Evolutionary conservation across 64 coral and sea anemone genomes (phyloP).

Genomic region (Montipora sp.): DNA sequence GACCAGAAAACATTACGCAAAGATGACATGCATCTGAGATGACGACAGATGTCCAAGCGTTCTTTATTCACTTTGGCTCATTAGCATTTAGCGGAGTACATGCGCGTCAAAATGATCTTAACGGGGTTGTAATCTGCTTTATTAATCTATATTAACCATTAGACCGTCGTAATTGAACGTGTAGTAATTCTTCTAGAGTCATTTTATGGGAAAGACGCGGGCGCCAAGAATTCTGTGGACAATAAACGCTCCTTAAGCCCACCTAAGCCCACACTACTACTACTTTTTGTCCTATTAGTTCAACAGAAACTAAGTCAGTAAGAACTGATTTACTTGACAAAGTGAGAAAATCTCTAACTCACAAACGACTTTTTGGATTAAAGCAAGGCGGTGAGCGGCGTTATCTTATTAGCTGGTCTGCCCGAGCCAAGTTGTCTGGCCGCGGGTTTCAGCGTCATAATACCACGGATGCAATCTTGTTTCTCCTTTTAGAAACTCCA

Average conservation of each 20-base stretch:
- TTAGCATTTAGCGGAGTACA: no score
- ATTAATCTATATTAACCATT: constrained; percentile 38
- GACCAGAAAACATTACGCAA: not conserved
- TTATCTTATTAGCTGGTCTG: constrained; percentile 3
- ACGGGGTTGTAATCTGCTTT: not conserved
- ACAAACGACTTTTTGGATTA: not conserved
- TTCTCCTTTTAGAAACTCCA: not conserved
- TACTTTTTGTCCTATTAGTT: not conserved
- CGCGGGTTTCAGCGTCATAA: not conserved
- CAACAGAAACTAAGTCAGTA: not conserved
- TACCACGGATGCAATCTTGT: constrained; percentile 13
- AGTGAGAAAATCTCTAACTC: not conserved
- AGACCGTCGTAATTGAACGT: constrained; percentile 41
- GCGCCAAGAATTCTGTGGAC: constrained; percentile 6
- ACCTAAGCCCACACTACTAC: not conserved
- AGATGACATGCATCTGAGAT: not conserved
- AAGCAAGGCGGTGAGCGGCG: not conserved
- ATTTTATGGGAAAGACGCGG: not conserved
- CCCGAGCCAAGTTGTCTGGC: not conserved
- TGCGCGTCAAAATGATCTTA: not conserved
- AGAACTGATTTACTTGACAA: not conserved
- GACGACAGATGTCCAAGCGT: not conserved
- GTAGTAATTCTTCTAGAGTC: constrained; percentile 9
- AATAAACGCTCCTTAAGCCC: not conserved
- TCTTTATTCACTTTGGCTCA: not conserved